Conservation (phyloP, 35 echinoderm and acorn worm genomes). For the Anneissia japonica region DNA sequence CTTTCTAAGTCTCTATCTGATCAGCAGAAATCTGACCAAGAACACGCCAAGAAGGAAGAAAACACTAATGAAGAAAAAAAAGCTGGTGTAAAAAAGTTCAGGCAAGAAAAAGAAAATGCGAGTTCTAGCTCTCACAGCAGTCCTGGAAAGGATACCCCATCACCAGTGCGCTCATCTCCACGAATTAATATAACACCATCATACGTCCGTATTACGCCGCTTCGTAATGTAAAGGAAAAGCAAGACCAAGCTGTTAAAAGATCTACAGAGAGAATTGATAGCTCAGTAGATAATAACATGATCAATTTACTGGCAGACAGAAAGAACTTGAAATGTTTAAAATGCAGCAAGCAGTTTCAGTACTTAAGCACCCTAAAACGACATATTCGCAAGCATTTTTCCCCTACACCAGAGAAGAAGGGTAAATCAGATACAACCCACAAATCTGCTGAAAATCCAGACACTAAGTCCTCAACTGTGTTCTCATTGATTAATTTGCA, state of each 20-base stretch:
- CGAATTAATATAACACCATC: background rate
- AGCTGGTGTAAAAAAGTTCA: background rate
- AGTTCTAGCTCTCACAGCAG: background rate
- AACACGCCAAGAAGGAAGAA: background rate
- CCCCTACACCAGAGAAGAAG: conserved; percentile 7
- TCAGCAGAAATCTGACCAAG: background rate
- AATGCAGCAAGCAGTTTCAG: conserved; percentile 77
- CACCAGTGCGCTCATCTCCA: background rate
- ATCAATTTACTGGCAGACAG: conserved; percentile 63
- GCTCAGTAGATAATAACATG: conserved; percentile 32
- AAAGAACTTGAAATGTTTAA: conserved; percentile 63
- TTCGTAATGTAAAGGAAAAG: background rate
- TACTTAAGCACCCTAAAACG: conserved; percentile 74
- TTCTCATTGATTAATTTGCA: conserved; percentile 69
- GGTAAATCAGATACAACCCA: background rate
- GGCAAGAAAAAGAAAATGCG: background rate
- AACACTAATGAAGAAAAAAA: background rate
- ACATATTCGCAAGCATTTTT: conserved; percentile 67
- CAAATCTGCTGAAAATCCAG: conserved; percentile 15
- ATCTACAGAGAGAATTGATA: conserved; percentile 7
- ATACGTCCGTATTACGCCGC: conserved; percentile 8
- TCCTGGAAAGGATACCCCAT: conserved; percentile 7
- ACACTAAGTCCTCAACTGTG: conserved; percentile 57
- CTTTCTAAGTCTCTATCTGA: background rate
- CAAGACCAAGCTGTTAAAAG: background rate